Evolutionary conservation across 2,888 invertebrate genomes (phyloP).

Genomic region (Brachylomia viminalis): DNA sequence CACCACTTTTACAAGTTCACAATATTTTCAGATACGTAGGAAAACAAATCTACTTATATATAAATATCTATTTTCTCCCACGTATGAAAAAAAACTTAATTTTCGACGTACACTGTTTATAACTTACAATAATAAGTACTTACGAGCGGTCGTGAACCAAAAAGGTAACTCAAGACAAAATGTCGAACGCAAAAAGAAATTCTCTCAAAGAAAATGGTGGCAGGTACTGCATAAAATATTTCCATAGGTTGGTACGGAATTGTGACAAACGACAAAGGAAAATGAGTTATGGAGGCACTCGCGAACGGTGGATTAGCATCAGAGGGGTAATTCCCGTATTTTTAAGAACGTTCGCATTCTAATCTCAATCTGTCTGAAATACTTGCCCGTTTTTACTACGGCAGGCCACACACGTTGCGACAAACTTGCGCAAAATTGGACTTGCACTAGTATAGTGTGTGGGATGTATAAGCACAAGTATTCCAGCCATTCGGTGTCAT

Average conservation of each 20-base stretch:
- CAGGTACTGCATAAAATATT: conserved; percentile 46
- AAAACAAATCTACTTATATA: too few relatives aligned
- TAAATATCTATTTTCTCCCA: background rate
- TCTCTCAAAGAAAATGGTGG: conserved; percentile 39
- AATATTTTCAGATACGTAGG: too few relatives aligned
- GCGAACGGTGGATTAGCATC: conserved; percentile 33
- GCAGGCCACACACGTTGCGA: background rate
- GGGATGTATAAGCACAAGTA: too few relatives aligned
- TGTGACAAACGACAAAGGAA: conserved; percentile 38
- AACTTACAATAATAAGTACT: background rate
- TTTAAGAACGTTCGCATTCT: background rate
- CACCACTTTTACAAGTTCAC: background rate
- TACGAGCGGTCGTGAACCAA: conserved; percentile 11
- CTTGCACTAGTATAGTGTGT: too few relatives aligned
- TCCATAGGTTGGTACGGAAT: conserved; percentile 21
- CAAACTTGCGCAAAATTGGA: too few relatives aligned
- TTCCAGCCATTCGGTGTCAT: too few relatives aligned
- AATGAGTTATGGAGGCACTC: conserved; percentile 47
- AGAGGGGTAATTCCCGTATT: background rate
- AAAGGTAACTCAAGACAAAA: conserved; percentile 12
- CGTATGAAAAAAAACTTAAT: background rate
- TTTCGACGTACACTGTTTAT: background rate
- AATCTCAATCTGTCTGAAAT: background rate
- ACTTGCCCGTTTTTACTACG: background rate
- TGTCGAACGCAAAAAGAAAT: conserved; percentile 37